Evolutionary conservation across 2,113 vertebrate species (phyloP), one percentile per base, ranked within the genome.

Genomic region (Narcine bancroftii): DNA sequence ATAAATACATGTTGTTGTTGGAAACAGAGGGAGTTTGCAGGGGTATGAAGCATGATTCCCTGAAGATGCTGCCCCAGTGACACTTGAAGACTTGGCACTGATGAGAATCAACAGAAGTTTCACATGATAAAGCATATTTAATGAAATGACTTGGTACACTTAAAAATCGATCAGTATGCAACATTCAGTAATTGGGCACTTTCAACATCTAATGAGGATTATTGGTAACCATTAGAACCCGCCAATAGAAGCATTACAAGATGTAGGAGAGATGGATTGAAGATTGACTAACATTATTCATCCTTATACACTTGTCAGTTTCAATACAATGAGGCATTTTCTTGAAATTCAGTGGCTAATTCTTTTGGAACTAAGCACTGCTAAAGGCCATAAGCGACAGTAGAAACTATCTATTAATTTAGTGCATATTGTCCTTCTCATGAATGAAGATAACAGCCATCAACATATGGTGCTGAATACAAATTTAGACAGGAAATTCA

Each of bases 281-380:
- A 60, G 81, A 87, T 87, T 60, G 81, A 87, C 81, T 60, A 56
- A 33, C 81, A 87, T 87, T 87, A 87, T 60, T 87, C 81, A 85
- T 53, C 60, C 33, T 87, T 87, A 87, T 53, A 87, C 81, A 87
- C 53, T 56, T 87, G 81, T 87, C 81, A 87, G 81, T 87, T 87
- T 53, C 53, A 87, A 87, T 87, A 87, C 81, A 60, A 15, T 87
- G 15, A 87, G 81, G 53, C 81, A 87, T 36, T 87, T 87, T n/a
- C 81, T 87, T 63, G n/a, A 87, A 87, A 60, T 87, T 87, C 33
- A 60, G 81, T 36, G 19, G n/a, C n/a, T 63, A 87, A 87, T 87
- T 87, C 15, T 87, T 87, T 63, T 60, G 17, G 21, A 87, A 87
- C 60, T 87, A 87, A 60, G 5, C 2, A 7, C 45, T 50, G 33